phyloP scores from a whole-genome alignment of 2,888 invertebrate species.

The Meiosimyza platycephala region DNA sequence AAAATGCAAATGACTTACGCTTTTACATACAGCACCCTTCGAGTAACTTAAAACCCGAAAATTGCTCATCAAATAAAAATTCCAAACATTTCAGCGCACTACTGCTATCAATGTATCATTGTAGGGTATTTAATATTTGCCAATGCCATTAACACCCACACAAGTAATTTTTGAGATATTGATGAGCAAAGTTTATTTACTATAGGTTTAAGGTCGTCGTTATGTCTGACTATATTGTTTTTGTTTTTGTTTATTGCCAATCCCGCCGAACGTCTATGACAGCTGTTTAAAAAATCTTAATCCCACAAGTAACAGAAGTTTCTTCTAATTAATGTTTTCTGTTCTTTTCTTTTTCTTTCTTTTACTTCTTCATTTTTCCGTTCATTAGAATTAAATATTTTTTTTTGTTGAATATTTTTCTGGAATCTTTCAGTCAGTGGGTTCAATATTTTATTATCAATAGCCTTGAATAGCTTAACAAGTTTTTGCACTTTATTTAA shows the following conservation, averaged over 20 bases:
- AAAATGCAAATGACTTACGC: too few relatives aligned
- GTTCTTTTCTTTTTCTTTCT: too few relatives aligned
- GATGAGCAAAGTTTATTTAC: not conserved
- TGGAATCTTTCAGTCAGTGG: not conserved
- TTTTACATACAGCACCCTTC: too few relatives aligned
- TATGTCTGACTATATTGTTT: not conserved
- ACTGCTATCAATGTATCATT: too few relatives aligned
- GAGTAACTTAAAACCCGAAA: too few relatives aligned
- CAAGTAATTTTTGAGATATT: not conserved
- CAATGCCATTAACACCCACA: too few relatives aligned
- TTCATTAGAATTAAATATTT: too few relatives aligned
- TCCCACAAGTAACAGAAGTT: not conserved
- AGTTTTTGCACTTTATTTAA: slow-evolving; percentile 19
- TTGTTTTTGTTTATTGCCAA: not conserved
- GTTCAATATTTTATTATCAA: slow-evolving; percentile 11
- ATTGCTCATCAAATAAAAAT: too few relatives aligned
- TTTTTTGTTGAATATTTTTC: too few relatives aligned
- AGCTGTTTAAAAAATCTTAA: not conserved
- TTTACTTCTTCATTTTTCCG: too few relatives aligned
- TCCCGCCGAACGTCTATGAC: not conserved
- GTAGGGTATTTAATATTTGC: too few relatives aligned
- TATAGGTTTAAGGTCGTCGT: slow-evolving; percentile 2
- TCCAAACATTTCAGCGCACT: too few relatives aligned
- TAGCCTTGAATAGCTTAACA: slow-evolving; percentile 21
- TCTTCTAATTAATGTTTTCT: not conserved